Percentiles rank a stretch among this genome's conserved stretches.
Conservation (phyloP, 53 echinoderm and acorn worm species). For the Temnopleurus reevesii region DNA sequence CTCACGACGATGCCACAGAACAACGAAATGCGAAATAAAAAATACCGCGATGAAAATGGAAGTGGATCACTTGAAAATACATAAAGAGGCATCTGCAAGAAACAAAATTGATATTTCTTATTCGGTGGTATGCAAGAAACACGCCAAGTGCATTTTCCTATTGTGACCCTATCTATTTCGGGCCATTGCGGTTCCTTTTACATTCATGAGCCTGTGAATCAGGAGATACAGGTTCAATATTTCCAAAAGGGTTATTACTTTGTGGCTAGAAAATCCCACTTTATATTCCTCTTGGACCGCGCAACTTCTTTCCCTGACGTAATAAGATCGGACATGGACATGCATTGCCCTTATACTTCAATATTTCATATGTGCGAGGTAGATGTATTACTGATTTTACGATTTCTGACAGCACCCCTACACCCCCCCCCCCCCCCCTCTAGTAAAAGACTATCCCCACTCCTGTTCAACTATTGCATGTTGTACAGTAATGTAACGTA, state of each 20-base stretch:
- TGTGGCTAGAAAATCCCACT: background rate
- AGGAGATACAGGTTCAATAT: slow-evolving; percentile 22
- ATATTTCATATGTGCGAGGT: too few species aligned
- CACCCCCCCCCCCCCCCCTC: too few species aligned
- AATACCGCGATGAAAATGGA: too few species aligned
- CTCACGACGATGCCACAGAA: too few species aligned
- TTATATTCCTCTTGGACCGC: background rate
- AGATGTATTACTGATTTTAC: slow-evolving; percentile 1
- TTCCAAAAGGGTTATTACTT: slow-evolving; percentile 24
- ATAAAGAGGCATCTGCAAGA: background rate
- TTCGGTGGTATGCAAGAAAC: slow-evolving; percentile 12
- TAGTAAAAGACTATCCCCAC: too few species aligned
- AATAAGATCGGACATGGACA: background rate
- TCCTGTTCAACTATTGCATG: too few species aligned
- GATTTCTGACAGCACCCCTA: too few species aligned
- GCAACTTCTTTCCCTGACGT: background rate
- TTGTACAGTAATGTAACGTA: too few species aligned
- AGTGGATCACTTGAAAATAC: background rate
- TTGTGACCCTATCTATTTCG: background rate
- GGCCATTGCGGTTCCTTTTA: slow-evolving; percentile 15
- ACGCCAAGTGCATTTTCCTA: slow-evolving; percentile 1
- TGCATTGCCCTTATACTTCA: background rate
- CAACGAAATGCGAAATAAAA: too few species aligned
- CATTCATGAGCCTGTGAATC: background rate
- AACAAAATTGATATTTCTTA: slow-evolving; percentile 18